Base-by-base conservation (phyloP, 2,113 vertebrate species). In the Eurypyga helias region DNA sequence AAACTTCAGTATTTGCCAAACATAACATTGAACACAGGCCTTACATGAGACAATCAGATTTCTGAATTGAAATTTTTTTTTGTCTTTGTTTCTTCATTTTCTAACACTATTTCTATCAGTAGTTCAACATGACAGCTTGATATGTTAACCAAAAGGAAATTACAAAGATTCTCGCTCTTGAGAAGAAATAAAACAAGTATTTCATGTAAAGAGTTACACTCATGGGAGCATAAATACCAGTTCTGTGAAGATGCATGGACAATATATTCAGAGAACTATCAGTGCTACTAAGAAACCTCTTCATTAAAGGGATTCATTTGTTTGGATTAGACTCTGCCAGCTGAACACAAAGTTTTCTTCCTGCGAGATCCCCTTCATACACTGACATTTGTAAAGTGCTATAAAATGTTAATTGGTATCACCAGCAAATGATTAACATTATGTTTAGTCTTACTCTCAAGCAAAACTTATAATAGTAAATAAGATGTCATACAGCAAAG, bases 321-420 rank as follows among this genome's bases (percentile, higher is more conserved):
- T 91, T 97, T 94, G 89, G 69, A 93, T 97, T 84, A 89, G 65
- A 69, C 46, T 75, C 60, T 61, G 72, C 64, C 61, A 60, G 23
- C 10, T 69, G 66, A 95, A 87, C 77, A 72, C 25, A 54, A 79
- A 90, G 77, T 78, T 94, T 72, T 93, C 75, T 92, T 92, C 89
- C 69, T 79, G 49, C 94, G 77, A 97, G 86, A 86, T 58, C 77
- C 69, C n/a, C 58, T 82, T 91, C 86, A 41, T 72, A 81, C 89
- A 38, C 70, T 97, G 97, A 95, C 89, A 97, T 96, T 95, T 95
- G 66, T 79, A 76, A 93, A 96, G 77, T 85, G 71, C 77, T 84
- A 55, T 72, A 91, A 95, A 93, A 96, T 95, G 90, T 46, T 95
- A 95, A 92, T 87, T 91, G 69, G 83, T 76, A 91, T 79, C 65